These are phyloP conservation scores for Eilema caniola DNA, from an alignment of 2,888 invertebrate species.

Conservation along the genomic window DNA sequence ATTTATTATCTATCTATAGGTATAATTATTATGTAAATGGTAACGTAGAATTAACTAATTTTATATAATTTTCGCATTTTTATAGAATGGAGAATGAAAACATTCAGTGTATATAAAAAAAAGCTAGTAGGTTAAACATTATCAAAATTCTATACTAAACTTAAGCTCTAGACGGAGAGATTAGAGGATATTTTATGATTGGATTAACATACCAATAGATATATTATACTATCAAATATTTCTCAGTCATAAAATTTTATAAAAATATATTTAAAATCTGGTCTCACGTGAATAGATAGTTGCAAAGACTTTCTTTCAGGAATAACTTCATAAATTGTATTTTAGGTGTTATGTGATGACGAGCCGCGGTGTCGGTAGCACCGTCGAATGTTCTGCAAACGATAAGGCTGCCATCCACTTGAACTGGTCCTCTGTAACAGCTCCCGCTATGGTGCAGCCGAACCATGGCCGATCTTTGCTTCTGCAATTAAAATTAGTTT, in stretches of 20 bases:
- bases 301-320: neutral
- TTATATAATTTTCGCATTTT: neutral
- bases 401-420: conserved; percentile 94
- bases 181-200: neutral
- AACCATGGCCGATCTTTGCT: conserved; percentile 93
- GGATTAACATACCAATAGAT: neutral
- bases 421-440: conserved; percentile 91
- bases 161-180: neutral
- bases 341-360: conserved; percentile 64
- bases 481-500: conserved; percentile 71
- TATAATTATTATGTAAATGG: conserved; percentile 4
- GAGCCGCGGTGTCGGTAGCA: conserved; percentile 84
- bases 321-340: neutral
- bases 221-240: neutral
- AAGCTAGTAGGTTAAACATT: neutral
- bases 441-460: conserved; percentile 93
- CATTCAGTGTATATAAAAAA: neutral
- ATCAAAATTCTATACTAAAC: neutral
- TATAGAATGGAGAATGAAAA: neutral
- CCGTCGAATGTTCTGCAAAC: conserved; percentile 89
- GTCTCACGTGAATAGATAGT: neutral
- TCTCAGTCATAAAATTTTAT: neutral
- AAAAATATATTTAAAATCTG: neutral
- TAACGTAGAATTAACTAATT: neutral
- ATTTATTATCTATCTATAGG: neutral